Base-by-base conservation (phyloP, 1,140 invertebrate species). In the Amphibalanus amphitrite region DNA sequence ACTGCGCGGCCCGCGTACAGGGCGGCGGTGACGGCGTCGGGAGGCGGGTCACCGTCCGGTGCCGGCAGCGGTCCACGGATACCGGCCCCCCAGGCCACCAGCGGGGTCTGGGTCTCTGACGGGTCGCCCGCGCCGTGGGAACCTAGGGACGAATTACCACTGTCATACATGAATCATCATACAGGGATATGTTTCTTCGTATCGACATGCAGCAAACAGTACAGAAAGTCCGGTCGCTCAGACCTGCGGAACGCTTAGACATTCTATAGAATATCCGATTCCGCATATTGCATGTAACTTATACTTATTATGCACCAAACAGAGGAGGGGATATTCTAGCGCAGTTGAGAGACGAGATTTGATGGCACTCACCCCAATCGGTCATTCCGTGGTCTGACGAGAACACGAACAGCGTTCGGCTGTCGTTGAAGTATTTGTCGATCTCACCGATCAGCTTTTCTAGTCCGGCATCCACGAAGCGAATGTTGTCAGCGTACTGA, bases 341-440 rank as follows among this genome's bases (percentile, higher is more conserved):
- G 40, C 70, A 69, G 25, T 10, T 73, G 26, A n/a, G n/a, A n/a
- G n/a, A n/a, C n/a, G n/a, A n/a, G n/a, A n/a, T n/a, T n/a, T n/a
- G n/a, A n/a, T 28, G 28, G 28, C 64, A 74, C 79, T 73, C 77
- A 79, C 94, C 95, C 89, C 94, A 95, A 80, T 97, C 87, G 30
- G 94, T 97, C 95, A 97, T 97, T 75, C 97, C 97, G 86, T 98
- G 97, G 83, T 99, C 97, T 30, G 96, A 86, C 25, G 95, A 95
- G 79, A 97, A 90, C 38, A 99, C 79, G 82, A 89, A 99, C 29
- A 89, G 86, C 15, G 95, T 98, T 75, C 84, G 83, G 29, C 85
- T 83, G 80, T 97, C 89, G 75, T 86, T 75, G 82, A 89, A 97
- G 77, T 84, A 89, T 10, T 84, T 77, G 75, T 90, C 87, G 67